Percentiles rank a stretch among this genome's conserved stretches.
Evolutionary conservation across 2,113 vertebrate species (phyloP).

Genomic region (Sceloporus tristichus): DNA sequence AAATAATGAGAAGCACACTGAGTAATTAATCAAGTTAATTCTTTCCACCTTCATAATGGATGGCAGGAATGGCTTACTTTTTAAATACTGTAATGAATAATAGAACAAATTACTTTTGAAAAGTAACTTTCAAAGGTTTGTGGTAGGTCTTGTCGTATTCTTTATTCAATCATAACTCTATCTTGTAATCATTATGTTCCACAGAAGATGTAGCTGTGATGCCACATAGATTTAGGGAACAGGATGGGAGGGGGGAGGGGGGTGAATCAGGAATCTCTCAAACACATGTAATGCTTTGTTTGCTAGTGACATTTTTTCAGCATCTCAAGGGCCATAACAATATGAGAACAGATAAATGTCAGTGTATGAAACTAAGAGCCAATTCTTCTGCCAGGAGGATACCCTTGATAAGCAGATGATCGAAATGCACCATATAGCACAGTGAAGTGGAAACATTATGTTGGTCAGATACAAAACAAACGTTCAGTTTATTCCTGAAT

Average conservation of each 20-base stretch:
- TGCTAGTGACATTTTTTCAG: neutral
- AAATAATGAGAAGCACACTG: too few relatives aligned
- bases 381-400: constrained; percentile 20
- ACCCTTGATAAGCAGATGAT: constrained; percentile 20
- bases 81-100: too few relatives aligned
- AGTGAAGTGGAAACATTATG: neutral
- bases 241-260: neutral
- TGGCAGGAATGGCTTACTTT: too few relatives aligned
- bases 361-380: constrained; percentile 21
- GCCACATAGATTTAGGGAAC: neutral
- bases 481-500: neutral
- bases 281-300: neutral
- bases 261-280: neutral
- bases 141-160: neutral
- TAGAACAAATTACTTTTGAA: too few relatives aligned
- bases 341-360: neutral
- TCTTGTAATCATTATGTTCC: neutral
- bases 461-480: constrained; percentile 37
- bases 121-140: too few relatives aligned
- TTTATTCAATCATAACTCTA: neutral
- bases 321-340: neutral
- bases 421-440: neutral
- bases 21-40: too few relatives aligned
- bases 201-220: neutral
- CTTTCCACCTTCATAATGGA: too few relatives aligned